Evolutionary conservation across 2,797 vertebrate genomes (phyloP), one percentile per base, ranked within the genome.

Genomic region (Enteromius radiatus): DNA sequence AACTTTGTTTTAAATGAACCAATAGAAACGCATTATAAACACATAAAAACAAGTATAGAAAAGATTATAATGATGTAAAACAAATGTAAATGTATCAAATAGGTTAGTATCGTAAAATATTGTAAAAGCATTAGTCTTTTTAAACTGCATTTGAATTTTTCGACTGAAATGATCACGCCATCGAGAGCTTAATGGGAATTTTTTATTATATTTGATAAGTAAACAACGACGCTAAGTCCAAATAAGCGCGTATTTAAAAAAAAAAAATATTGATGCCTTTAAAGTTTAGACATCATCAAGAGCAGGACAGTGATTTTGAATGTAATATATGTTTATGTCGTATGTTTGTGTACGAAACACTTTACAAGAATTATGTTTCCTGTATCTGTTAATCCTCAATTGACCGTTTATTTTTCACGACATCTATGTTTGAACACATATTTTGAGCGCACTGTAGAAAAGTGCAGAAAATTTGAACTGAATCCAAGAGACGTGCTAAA

Each of bases 281-380:
- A 33, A 71, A n/a, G 31, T 71, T 2, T 36, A 70, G 52, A 61
- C 78, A 71, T 21, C 65, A 70, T 21, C 26, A 71, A 33, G 12
- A 33, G 73, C 78, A 85, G 69, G 36, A 49, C 67, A 76, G 54
- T 75, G 75, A 73, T 76, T 75, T 76, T 67, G 80, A 75, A 73
- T 78, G 79, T 76, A 83, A 80, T 76, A 83, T 61, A 71, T 33
- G 28, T 71, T 78, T 71, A 47, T 23, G 19, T 45, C 54, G 21
- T 47, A 45, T 70, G 52, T 54, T 80, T 80, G 52, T 70, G 69
- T 45, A 80, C 38, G 67, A 59, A 76, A 76, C 73, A 76, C 52
- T 76, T 76, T 41, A 41, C 67, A 36, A 63, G 7, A 71, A 59
- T 47, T 63, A 45, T 45, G 54, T 31, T 71, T 71, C 33, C 15